Conservation (phyloP, 2,113 vertebrate species). For the Gallinago jamesoni region DNA sequence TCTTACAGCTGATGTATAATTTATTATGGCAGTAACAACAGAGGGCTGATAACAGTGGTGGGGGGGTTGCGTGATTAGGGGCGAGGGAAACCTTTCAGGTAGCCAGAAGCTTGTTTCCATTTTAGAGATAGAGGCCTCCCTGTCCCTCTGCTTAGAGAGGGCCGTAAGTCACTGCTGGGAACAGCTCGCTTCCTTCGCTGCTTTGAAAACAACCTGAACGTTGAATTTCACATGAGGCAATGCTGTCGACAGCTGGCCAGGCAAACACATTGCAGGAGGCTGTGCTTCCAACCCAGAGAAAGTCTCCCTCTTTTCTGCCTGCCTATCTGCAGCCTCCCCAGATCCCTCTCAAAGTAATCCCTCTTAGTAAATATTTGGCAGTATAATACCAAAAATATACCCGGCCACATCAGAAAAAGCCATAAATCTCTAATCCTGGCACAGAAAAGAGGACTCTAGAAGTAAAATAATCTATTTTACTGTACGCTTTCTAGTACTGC, state of each 20-base stretch:
- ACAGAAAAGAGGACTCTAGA: neutral
- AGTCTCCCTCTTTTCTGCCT: neutral
- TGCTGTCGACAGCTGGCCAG: slow-evolving; percentile 58
- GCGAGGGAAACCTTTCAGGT: neutral
- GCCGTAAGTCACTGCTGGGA: neutral
- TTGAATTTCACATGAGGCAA: slow-evolving; percentile 11
- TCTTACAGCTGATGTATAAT: neutral
- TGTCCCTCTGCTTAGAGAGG: neutral
- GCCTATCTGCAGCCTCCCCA: neutral
- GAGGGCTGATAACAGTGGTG: neutral
- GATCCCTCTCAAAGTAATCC: neutral
- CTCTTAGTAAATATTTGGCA: neutral
- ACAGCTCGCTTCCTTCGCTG: neutral
- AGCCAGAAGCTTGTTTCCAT: neutral
- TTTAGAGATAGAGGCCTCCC: neutral
- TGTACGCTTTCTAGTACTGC: neutral
- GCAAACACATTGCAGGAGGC: slow-evolving; percentile 41
- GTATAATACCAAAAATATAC: neutral
- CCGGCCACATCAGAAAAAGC: neutral
- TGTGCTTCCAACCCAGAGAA: neutral
- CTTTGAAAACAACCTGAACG: neutral
- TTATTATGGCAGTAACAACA: neutral
- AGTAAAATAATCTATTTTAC: neutral
- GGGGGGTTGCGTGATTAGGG: neutral
- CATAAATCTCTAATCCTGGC: neutral